A percentile compares a stretch with the other conserved stretches of the same genome.
Conservation (phyloP, 2,888 invertebrate genomes). For the Hyles lineata region DNA sequence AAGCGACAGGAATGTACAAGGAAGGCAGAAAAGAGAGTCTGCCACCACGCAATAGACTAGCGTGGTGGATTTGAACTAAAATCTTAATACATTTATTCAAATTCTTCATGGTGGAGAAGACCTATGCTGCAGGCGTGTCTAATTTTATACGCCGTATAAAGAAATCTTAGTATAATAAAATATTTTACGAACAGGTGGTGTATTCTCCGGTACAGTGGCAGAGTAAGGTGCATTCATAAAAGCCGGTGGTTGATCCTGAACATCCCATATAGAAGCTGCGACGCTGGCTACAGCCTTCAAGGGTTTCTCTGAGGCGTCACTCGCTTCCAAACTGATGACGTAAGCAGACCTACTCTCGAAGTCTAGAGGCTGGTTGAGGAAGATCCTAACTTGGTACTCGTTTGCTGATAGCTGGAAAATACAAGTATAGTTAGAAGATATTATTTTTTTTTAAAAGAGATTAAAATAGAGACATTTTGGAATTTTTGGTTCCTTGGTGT, state of each 20-base stretch:
- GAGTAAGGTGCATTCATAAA: slow-evolving; percentile 93
- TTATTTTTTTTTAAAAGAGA: background rate
- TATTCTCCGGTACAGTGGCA: slow-evolving; percentile 90
- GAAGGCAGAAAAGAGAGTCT: too few relatives aligned
- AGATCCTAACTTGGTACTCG: slow-evolving; percentile 88
- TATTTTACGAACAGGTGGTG: slow-evolving; percentile 81
- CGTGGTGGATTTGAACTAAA: too few relatives aligned
- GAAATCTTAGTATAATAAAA: background rate
- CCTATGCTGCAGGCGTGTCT: too few relatives aligned
- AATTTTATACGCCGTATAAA: too few relatives aligned
- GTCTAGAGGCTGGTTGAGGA: slow-evolving; percentile 88
- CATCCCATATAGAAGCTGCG: slow-evolving; percentile 90
- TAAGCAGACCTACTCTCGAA: slow-evolving; percentile 91
- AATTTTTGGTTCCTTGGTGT: too few relatives aligned
- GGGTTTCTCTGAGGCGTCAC: slow-evolving; percentile 87
- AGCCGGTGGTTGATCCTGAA: slow-evolving; percentile 93
- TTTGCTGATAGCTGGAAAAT: slow-evolving; percentile 86
- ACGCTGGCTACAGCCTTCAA: slow-evolving; percentile 89
- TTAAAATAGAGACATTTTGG: too few relatives aligned
- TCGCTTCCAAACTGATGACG: slow-evolving; percentile 87
- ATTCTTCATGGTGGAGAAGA: too few relatives aligned
- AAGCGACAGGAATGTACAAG: too few relatives aligned
- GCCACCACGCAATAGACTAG: too few relatives aligned
- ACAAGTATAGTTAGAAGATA: background rate
- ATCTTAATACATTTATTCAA: background rate